Percentiles rank a stretch among this genome's conserved stretches.
phyloP scores from a whole-genome alignment of 1,140 invertebrate genomes.

The Drosophila lowei region DNA sequence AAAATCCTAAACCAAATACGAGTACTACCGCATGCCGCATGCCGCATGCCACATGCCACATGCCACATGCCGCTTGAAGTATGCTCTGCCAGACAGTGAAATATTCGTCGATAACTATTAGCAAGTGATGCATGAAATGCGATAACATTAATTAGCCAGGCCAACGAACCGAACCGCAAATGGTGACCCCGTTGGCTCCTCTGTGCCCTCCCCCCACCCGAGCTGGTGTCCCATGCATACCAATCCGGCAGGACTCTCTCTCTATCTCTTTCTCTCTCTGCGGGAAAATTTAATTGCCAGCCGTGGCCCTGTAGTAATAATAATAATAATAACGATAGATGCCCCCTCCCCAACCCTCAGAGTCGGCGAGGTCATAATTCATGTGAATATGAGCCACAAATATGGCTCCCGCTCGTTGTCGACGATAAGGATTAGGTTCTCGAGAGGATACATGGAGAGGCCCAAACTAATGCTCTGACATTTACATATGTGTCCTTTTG shows the following conservation, averaged over 20 bases:
- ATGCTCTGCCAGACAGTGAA: conserved; percentile 52
- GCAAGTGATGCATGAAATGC: conserved; percentile 78
- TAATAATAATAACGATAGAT: conserved; percentile 47
- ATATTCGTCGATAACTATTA: conserved; percentile 81
- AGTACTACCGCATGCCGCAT: conserved; percentile 7
- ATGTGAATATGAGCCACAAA: conserved; percentile 31
- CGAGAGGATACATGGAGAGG: too few species aligned
- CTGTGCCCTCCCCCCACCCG: background rate
- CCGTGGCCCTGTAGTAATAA: conserved; percentile 29
- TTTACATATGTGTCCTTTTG: too few species aligned
- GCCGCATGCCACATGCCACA: conserved; percentile 11
- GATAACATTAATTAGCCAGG: conserved; percentile 77
- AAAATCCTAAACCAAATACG: conserved; percentile 19
- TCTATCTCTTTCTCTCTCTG: conserved; percentile 4
- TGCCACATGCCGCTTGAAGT: conserved; percentile 4
- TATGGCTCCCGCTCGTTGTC: conserved; percentile 2
- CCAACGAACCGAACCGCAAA: conserved; percentile 41
- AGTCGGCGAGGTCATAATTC: conserved; percentile 15
- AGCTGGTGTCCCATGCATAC: conserved; percentile 2
- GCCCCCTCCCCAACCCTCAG: too few species aligned
- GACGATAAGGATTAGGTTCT: too few species aligned
- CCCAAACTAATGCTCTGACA: too few species aligned
- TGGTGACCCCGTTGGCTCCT: conserved; percentile 7
- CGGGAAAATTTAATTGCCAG: conserved; percentile 45
- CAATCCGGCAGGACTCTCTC: background rate